A percentile compares a stretch with the other conserved stretches of the same genome.
These are phyloP conservation scores for Dugesia japonica DNA, from an alignment of 2,888 invertebrate species.

Conservation along the genomic window DNA sequence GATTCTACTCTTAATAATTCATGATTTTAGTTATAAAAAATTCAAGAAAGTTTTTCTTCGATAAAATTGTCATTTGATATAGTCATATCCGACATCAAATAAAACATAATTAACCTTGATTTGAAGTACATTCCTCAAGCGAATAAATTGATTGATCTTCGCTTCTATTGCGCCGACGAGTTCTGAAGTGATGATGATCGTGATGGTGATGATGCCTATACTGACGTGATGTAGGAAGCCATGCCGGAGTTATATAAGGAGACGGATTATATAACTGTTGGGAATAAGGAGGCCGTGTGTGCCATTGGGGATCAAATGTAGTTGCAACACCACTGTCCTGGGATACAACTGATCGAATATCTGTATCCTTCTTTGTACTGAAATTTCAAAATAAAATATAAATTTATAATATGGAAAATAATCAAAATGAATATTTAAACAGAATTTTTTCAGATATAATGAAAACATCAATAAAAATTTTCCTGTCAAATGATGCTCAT, in stretches of 20 bases:
- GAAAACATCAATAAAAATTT: too few relatives aligned
- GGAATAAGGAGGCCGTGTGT: neutral
- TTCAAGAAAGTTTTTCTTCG: too few relatives aligned
- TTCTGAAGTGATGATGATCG: neutral
- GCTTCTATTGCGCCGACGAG: slow-evolving; percentile 2
- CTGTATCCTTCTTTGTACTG: neutral
- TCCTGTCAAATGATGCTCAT: too few relatives aligned
- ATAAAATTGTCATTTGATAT: too few relatives aligned
- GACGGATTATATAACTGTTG: neutral
- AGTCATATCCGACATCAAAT: too few relatives aligned
- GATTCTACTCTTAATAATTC: too few relatives aligned
- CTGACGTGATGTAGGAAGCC: neutral
- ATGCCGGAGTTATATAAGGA: neutral
- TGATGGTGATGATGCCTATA: slow-evolving; percentile 11
- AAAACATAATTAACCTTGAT: neutral
- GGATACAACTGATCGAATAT: neutral
- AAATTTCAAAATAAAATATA: too few relatives aligned
- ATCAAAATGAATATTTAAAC: too few relatives aligned
- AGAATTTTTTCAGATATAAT: too few relatives aligned
- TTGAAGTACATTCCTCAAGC: neutral
- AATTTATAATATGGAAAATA: too few relatives aligned
- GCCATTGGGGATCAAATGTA: slow-evolving; percentile 12
- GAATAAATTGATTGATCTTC: slow-evolving; percentile 2
- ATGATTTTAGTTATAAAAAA: too few relatives aligned
- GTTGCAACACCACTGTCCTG: neutral